Evolutionary conservation across 1,140 invertebrate genomes (phyloP).

Genomic region (Drosophila mayri): DNA sequence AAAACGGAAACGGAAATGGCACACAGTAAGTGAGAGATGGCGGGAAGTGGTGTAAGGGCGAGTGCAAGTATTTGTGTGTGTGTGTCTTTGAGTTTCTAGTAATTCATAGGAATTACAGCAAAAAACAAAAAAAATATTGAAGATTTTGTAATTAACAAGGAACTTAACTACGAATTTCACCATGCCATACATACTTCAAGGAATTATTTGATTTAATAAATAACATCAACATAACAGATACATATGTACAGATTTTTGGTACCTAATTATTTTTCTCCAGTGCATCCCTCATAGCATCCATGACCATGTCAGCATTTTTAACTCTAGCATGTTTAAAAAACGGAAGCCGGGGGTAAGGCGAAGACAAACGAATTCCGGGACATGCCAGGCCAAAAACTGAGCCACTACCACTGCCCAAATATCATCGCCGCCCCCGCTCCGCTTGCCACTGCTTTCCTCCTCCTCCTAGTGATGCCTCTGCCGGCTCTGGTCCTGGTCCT

Average conservation of each 20-base stretch:
- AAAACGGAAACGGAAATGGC: constrained; percentile 80
- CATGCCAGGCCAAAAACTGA: constrained; percentile 48
- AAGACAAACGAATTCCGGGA: constrained; percentile 57
- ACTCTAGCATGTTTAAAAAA: constrained; percentile 71
- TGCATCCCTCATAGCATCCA: constrained; percentile 4
- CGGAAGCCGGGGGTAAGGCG: constrained; percentile 59
- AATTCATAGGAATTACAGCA: constrained; percentile 66
- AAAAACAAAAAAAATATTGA: neutral
- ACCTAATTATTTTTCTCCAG: neutral
- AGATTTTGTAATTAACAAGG: neutral
- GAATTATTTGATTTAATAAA: neutral
- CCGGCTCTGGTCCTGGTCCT: neutral
- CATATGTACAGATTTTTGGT: neutral
- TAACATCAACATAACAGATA: too few relatives aligned
- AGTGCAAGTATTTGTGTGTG: constrained; percentile 19
- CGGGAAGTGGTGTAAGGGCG: constrained; percentile 12
- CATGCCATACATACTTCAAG: neutral
- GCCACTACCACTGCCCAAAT: constrained; percentile 50
- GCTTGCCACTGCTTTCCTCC: too few relatives aligned
- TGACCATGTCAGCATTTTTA: constrained; percentile 78
- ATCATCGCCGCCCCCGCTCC: constrained; percentile 1
- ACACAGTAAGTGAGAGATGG: constrained; percentile 58
- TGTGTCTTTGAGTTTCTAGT: constrained; percentile 61
- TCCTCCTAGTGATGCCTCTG: neutral
- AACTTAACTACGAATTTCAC: neutral